Evolutionary conservation across 2,113 vertebrate species (phyloP), one percentile per base, ranked within the genome.

Genomic region (Saguinus imperator): DNA sequence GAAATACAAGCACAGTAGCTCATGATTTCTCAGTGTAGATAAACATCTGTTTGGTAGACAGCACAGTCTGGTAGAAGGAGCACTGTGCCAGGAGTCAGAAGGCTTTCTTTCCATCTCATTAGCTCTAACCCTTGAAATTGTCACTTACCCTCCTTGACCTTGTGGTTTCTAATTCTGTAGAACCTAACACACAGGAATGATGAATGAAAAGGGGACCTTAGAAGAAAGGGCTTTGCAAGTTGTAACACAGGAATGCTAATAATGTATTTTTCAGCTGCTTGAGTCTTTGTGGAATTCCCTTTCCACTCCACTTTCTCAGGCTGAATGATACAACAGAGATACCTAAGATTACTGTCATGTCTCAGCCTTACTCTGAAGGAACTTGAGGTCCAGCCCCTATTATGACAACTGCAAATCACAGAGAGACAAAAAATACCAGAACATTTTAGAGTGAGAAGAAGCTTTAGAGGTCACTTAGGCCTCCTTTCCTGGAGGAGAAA

Each of bases 1-100:
- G 70, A 89, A 89, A 32, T 87, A 11, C 18, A 92, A 73, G 61
- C 57, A 81, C 32, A 64, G 57, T 29, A 32, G 80, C 43, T 76
- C 55, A 73, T 68, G 66, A 72, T 55, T 96, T 96, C 75, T 89
- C 45, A 32, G 58, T 61, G 52, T 96, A 89, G 91, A 75, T 79
- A 70, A 81, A 48, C 68, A 57, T 32, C 0, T 0, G 25, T 73
- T 45, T 68, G 45, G 50, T 55, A 37, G 72, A 32, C 11, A 70
- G 40, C 40, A 43, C 40, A 16, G 10, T n/a, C 16, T 97, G 73
- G 32, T 88, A 35, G 66, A 16, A 37, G 37, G 66, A 82, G 20
- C 55, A 12, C 40, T 70, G 40, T 75, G 45, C 32, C 40, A 0
- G 45, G 87, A 87, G 40, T 61, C 48, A 52, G 81, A 70, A 73